Evolutionary conservation across 2,888 invertebrate species (phyloP), one percentile per base, ranked within the genome.

Genomic region (Watsonalla cultraria): DNA sequence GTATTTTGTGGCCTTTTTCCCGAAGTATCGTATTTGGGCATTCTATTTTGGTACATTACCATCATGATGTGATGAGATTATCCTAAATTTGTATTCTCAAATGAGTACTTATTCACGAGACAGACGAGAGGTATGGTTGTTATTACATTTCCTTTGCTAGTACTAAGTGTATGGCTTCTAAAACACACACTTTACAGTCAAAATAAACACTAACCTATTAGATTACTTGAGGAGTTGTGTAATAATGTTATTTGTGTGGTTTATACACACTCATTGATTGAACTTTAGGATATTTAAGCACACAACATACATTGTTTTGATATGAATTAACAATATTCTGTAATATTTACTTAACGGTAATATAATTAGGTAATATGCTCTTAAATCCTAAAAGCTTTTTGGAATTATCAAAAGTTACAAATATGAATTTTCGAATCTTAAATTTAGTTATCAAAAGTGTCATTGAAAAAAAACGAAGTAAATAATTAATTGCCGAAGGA

Each of bases 1-100:
- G 62, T 78, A 74, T 74, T 24, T 74, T 65, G 81, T 74, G 76
- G 66, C 82, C 84, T 79, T 84, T 80, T 81, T 83, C 79, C 66
- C 72, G 74, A 76, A 72, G 73, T 82, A 80, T 83, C 86, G 79
- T 83, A 88, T 90, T 90, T 89, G 90, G 90, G 83, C 86, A 90
- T 85, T 84, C 90, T 90, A 90, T 90, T 90, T 90, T 86, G 72
- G 88, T 87, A 83, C 82, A 86, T 88, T 89, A 86, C 90, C 90
- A 89, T 89, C 88, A 87, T 77, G 80, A 84, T 85, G 83, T 78
- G 82, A 81, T 84, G 82, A 78, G 81, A 82, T 82, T 81, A 85
- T 84, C 82, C 79, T 79, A 83, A 83, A 80, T 82, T 82, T 83
- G 78, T 82, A 73, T 80, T 80, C 80, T 78, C 70, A 72, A 74